Conservation (phyloP, 2,797 vertebrate genomes). For the Melanotaenia trifasciata region DNA sequence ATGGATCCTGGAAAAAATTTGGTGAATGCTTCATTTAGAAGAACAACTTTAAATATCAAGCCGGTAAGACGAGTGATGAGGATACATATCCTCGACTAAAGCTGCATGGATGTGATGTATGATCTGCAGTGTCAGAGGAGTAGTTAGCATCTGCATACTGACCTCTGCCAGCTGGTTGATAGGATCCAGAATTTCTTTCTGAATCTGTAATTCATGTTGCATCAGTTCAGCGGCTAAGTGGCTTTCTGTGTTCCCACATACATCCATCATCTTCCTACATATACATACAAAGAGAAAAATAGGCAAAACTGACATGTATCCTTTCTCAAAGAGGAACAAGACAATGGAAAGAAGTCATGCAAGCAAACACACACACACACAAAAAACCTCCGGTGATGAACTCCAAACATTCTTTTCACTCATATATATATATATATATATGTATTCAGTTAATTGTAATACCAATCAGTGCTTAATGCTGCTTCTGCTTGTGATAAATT, state of each 20-base stretch:
- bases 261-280: constrained; percentile 93
- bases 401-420: neutral
- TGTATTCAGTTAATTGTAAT: neutral
- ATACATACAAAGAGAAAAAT: constrained; percentile 25
- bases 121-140: neutral
- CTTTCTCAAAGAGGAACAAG: constrained; percentile 1
- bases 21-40: neutral
- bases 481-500: neutral
- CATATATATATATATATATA: neutral
- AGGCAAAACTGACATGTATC: constrained; percentile 12
- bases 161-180: constrained; percentile 84
- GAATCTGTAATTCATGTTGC: constrained; percentile 90
- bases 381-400: neutral
- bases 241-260: constrained; percentile 91
- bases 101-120: neutral
- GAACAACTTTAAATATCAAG: neutral
- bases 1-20: neutral
- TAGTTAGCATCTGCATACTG: constrained; percentile 4
- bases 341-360: neutral
- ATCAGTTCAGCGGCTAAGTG: constrained; percentile 91
- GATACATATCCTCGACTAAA: neutral
- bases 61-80: neutral
- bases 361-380: too few species aligned
- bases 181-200: constrained; percentile 92
- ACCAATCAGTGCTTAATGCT: neutral